Evolutionary conservation across 2,888 invertebrate genomes (phyloP), one percentile per base, ranked within the genome.

Genomic region (Rotaria magnacalcarata): DNA sequence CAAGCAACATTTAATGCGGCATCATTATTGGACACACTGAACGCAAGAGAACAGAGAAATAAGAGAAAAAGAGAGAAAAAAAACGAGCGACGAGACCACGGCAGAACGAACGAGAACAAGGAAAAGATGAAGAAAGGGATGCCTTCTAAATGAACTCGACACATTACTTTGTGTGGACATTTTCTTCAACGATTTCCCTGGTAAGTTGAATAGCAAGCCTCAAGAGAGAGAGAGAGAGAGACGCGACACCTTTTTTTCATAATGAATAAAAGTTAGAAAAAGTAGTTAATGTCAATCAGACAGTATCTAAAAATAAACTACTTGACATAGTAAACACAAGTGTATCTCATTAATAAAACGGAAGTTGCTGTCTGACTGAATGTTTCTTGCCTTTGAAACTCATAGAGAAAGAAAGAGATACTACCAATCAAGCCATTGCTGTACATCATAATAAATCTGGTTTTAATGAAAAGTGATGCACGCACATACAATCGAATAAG

Each of bases 111-210:
- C 14, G 21, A 54, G 34, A 16, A 67, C 16, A 34, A 34, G 67
- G 34, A 24, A 34, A 56, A 56, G 56, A 24, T 34, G 67, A 67
- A 27, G 34, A 67, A 34, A 14, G 67, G 4, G 67, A 67, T 67
- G 67, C 67, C 67, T 67, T 67, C 34, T 67, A 34, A 34, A 67
- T 67, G 67, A 67, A 67, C 67, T 67, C 67, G 67, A 67, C 67
- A 67, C 67, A 67, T 67, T 67, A 67, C 1, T 52, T 52, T 11
- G 16, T 67, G 67, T 67, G 67, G 67, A 67, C 67, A 67, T 67
- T 67, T 27, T 34, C 67, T 67, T 67, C 34, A 34, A 34, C 19
- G 19, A 34, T 67, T 67, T 34, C 34, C 27, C 67, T 67, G 67
- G 67, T 67, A 67, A 67, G 67, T 67, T 67, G 19, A 67, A 67